Percentiles rank a stretch among this genome's conserved stretches.
These are phyloP conservation scores for Phaenicophaeus curvirostris DNA, from an alignment of 2,797 vertebrate genomes.

Conservation along the genomic window DNA sequence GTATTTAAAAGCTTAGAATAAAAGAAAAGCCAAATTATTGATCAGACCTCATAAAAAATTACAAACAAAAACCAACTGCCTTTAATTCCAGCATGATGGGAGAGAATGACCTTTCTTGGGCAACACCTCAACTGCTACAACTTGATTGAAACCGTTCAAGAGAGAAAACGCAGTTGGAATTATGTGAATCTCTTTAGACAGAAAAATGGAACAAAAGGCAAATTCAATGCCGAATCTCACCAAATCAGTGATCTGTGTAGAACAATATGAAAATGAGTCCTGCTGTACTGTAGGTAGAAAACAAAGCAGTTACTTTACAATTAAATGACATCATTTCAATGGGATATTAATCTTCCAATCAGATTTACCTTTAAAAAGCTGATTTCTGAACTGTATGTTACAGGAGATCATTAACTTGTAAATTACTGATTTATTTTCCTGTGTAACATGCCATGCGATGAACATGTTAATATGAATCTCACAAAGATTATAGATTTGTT, in stretches of 20 bases:
- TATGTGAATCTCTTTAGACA: conserved; percentile 10
- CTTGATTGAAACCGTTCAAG: conserved; percentile 38
- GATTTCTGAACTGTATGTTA: neutral
- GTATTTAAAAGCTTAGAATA: too few relatives aligned
- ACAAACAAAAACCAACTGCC: neutral
- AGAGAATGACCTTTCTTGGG: conserved; percentile 38
- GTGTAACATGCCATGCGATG: neutral
- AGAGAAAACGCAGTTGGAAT: conserved; percentile 40
- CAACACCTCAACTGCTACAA: conserved; percentile 24
- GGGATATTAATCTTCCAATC: neutral
- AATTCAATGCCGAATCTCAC: neutral
- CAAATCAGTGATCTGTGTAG: neutral
- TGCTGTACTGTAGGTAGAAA: neutral
- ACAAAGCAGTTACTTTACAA: neutral
- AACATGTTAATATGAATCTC: neutral
- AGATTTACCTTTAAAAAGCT: neutral
- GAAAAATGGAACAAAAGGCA: conserved; percentile 27
- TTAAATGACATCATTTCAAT: neutral
- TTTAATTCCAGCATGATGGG: conserved; percentile 9
- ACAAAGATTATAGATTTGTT: neutral
- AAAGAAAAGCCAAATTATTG: neutral
- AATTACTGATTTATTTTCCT: neutral
- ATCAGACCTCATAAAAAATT: neutral
- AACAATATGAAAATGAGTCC: neutral
- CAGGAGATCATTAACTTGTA: neutral